These are phyloP conservation scores for Orthochromis malagaraziensis DNA, from an alignment of 2,113 vertebrate genomes.

Conservation along the genomic window DNA sequence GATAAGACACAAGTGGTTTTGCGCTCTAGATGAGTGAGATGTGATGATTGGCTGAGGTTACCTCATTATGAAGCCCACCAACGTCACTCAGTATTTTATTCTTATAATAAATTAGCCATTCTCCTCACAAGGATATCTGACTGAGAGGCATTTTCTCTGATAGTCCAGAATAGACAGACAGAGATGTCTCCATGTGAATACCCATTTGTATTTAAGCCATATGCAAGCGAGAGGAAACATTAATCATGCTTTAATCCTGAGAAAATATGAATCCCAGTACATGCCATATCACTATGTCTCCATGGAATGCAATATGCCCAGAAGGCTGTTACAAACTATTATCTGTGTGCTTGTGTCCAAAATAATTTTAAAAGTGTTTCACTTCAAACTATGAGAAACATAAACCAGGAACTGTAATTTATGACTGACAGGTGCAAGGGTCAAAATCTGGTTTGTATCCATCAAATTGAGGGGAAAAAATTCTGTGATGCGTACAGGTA, in stretches of 20 bases:
- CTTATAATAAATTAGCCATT: not conserved
- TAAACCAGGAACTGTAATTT: conserved; percentile 54
- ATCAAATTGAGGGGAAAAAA: conserved; percentile 41
- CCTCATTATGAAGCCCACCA: conserved; percentile 28
- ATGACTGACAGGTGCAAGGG: conserved; percentile 54
- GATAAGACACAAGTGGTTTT: conserved; percentile 31
- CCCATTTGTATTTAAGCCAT: not conserved
- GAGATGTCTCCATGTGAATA: conserved; percentile 11
- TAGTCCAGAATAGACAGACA: not conserved
- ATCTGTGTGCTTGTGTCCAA: not conserved
- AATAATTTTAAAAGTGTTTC: conserved; percentile 37
- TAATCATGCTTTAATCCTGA: conserved; percentile 22
- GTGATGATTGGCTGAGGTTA: conserved; percentile 23
- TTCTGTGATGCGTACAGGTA: not conserved
- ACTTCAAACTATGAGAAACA: conserved; percentile 50
- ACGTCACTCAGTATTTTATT: not conserved
- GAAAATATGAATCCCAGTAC: conserved; percentile 8
- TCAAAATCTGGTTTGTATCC: conserved; percentile 65
- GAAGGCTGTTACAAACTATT: conserved; percentile 18
- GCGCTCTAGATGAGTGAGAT: conserved; percentile 37
- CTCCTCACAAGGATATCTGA: not conserved
- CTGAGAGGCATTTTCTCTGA: not conserved
- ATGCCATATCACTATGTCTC: conserved; percentile 2
- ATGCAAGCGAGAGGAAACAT: not conserved
- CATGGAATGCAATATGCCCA: conserved; percentile 26